Conservation (phyloP, 2,113 vertebrate genomes). For the Gnathonemus echidnorhynchus region DNA sequence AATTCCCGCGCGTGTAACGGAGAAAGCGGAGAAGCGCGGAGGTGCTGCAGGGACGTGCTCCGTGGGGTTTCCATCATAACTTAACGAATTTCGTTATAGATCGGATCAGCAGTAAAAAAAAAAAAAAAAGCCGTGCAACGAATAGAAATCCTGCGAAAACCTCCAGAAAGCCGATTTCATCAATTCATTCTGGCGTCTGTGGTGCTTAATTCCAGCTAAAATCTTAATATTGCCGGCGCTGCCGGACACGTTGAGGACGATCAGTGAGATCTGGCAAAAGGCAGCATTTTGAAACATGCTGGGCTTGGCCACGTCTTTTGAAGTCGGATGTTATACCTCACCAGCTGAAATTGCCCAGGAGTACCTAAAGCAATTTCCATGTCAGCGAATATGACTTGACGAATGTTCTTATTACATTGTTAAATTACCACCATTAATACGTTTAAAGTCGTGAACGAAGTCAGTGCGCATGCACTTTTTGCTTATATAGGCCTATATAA, state of each 20-base stretch:
- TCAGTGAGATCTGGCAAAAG: background rate
- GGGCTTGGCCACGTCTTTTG: background rate
- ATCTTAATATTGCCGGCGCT: background rate
- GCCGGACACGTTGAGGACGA: background rate
- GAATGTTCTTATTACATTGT: constrained; percentile 6
- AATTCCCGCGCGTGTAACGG: constrained; percentile 24
- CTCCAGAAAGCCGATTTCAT: background rate
- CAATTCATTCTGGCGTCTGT: background rate
- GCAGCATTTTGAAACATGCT: background rate
- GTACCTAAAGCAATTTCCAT: constrained; percentile 2
- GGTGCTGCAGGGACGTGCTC: background rate
- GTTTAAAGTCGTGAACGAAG: background rate
- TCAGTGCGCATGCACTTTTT: background rate
- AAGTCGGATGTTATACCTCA: background rate
- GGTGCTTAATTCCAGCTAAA: background rate
- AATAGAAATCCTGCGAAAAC: background rate
- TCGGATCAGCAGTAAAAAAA: background rate
- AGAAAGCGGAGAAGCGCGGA: background rate
- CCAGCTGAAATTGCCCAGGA: background rate
- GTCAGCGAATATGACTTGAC: background rate
- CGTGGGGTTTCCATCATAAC: background rate
- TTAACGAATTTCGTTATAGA: background rate
- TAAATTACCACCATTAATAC: background rate
- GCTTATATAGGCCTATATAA: background rate
- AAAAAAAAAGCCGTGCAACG: background rate